These are phyloP conservation scores for Hydractinia echinata DNA, from an alignment of 30 jellyfish, hydroid and myxozoan genomes.

Conservation along the genomic window DNA sequence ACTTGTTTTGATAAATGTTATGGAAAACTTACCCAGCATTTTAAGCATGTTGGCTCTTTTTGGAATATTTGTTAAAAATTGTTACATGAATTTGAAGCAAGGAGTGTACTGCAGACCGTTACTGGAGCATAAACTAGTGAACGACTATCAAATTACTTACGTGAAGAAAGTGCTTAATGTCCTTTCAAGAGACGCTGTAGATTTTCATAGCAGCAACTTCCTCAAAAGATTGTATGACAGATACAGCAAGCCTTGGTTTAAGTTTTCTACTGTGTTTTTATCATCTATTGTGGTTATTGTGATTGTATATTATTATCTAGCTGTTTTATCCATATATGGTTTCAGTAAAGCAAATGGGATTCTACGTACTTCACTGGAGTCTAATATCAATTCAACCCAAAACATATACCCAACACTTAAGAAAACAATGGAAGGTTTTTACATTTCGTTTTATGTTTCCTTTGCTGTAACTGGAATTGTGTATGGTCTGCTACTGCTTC, in stretches of 20 bases:
- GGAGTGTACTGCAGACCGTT: too few species aligned
- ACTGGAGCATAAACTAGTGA: background rate
- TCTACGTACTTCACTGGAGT: too few species aligned
- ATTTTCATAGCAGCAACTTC: too few species aligned
- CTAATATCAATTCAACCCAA: too few species aligned
- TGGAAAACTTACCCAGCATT: too few species aligned
- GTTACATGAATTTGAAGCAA: too few species aligned
- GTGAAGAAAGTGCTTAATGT: background rate
- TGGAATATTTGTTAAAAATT: too few species aligned
- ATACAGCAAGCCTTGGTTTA: background rate
- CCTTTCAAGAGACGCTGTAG: too few species aligned
- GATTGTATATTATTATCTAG: background rate
- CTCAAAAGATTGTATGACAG: too few species aligned
- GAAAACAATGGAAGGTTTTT: background rate
- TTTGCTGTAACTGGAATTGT: background rate
- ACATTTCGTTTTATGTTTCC: background rate
- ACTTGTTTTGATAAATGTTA: too few species aligned
- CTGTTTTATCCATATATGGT: background rate
- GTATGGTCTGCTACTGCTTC: background rate
- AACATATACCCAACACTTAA: background rate
- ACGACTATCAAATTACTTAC: background rate
- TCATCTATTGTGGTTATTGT: background rate
- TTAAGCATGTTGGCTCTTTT: too few species aligned
- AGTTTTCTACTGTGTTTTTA: constrained; percentile 12
- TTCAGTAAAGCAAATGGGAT: too few species aligned